Conservation (phyloP, 2,113 vertebrate species). For the Platycercus adscitus region DNA sequence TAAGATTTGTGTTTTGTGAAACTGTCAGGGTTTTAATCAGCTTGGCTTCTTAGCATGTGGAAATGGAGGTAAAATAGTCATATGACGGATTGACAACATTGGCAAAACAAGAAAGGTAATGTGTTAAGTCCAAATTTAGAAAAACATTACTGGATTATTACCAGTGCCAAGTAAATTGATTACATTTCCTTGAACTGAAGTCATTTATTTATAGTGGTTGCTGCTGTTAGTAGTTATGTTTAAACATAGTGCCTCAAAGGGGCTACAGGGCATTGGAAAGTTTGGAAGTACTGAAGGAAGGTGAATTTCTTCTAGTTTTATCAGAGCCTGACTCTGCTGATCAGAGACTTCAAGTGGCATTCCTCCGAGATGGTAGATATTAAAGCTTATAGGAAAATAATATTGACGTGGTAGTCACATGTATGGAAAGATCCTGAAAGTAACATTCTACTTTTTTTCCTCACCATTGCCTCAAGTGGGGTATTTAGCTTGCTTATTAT, state of each 20-base stretch:
- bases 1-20: neutral
- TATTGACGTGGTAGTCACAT: neutral
- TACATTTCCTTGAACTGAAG: neutral
- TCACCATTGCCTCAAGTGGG: neutral
- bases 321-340: neutral
- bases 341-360: neutral
- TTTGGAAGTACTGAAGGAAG: neutral
- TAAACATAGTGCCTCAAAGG: neutral
- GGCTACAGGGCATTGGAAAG: neutral
- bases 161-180: neutral
- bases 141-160: neutral
- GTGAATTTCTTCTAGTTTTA: neutral
- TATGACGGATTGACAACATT: neutral
- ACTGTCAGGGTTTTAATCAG: neutral
- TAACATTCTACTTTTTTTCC: rapidly evolving
- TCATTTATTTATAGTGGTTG: neutral
- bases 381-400: neutral
- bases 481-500: neutral
- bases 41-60: neutral
- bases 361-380: neutral
- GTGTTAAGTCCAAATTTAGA: neutral
- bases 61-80: neutral
- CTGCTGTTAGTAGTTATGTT: neutral
- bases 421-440: neutral
- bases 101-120: neutral